Base-by-base conservation (phyloP, 2,888 invertebrate genomes). In the Camponotus fellah region DNA sequence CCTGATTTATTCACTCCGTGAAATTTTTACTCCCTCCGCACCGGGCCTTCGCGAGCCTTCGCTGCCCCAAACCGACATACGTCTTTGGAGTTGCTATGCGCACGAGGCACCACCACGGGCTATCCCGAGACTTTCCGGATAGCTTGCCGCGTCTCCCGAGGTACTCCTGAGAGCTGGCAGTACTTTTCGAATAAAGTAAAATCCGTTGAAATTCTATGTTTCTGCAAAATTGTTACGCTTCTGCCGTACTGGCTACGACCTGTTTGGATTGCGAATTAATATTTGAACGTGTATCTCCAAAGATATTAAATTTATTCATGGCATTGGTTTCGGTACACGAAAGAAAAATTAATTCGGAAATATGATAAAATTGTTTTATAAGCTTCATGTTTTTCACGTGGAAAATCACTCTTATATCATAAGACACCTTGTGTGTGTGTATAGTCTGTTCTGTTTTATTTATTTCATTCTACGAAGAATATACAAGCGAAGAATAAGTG, bases 1-100 rank as follows among this genome's bases (percentile, higher is more conserved):
- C 92, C 91, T 93, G 93, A 93, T 94, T 94, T 94, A 94, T 94
- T 94, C 93, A 93, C 92, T 92, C 91, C 89, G 89, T 93, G 93
- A 93, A 94, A 93, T 92, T 93, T 94, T 93, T 91, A 93, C 89
- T 79, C 46, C 60, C 79, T 79, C 17, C 88, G 80, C 8, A 81
- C 81, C 87, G 68, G 58, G 87, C 85, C 89, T 86, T 84, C 86
- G 87, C 86, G 88, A 86, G 84, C 82, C 88, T 88, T 82, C 53
- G 86, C 81, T 86, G 81, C 88, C 86, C 86, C 84, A 69, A 86
- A 89, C 89, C 87, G 87, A 87, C 89, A 81, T 85, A 81, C 76
- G 76, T 75, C 75, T 76, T 64, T 79, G 79, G 79, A 79, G 72
- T 62, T 77, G 79, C 72, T 79, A 79, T 62, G 79, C 79, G 60